These are phyloP conservation scores for Peromyscus melanophrys DNA, from an alignment of 2,797 vertebrate species.

Conservation along the genomic window DNA sequence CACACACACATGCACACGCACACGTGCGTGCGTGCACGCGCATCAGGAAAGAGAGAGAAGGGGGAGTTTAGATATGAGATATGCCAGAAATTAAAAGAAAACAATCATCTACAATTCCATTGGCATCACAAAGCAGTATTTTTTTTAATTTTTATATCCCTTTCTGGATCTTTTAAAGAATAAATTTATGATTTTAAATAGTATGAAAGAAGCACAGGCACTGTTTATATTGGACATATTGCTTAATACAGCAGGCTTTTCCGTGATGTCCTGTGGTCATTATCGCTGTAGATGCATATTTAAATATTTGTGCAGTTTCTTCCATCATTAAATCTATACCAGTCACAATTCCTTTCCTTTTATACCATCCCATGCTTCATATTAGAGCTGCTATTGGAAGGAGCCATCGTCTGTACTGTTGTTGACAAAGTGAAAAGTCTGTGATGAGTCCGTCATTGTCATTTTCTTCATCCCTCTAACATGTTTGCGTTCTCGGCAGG, in stretches of 20 bases:
- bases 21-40: no score
- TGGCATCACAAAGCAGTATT: neutral
- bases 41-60: no score
- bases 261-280: neutral
- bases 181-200: neutral
- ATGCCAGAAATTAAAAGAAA: slow-evolving; percentile 28
- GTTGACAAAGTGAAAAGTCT: neutral
- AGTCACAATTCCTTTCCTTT: neutral
- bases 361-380: neutral
- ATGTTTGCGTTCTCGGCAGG: neutral
- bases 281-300: neutral
- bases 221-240: neutral
- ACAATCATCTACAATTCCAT: neutral
- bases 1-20: neutral
- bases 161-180: neutral
- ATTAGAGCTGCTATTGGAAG: neutral
- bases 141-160: neutral
- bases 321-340: neutral
- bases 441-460: neutral
- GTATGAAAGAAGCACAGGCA: no score
- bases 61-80: neutral
- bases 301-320: neutral
- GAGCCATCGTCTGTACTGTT: neutral
- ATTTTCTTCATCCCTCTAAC: slow-evolving; percentile 11
- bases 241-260: neutral